Conservation (phyloP, 2,888 invertebrate genomes). For the Actias luna region DNA sequence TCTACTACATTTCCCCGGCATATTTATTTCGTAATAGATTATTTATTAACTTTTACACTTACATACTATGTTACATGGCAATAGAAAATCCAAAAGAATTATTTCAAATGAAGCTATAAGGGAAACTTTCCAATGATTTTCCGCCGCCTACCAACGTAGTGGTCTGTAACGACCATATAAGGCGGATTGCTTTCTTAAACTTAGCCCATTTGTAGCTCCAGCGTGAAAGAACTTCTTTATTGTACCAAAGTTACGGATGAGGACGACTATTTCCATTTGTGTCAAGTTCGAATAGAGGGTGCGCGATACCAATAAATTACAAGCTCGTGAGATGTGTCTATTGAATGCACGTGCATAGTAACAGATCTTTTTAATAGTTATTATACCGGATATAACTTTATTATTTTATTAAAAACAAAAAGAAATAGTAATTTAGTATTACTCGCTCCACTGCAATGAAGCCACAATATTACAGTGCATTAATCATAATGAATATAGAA, state of each 20-base stretch:
- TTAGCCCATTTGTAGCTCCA: slow-evolving; percentile 76
- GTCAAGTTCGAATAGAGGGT: slow-evolving; percentile 59
- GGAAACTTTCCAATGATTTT: slow-evolving; percentile 72
- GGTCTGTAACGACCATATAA: slow-evolving; percentile 78
- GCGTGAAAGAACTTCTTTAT: slow-evolving; percentile 74
- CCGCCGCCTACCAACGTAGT: slow-evolving; percentile 65
- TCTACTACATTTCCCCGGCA: slow-evolving; percentile 41
- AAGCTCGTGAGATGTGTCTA: slow-evolving; percentile 35
- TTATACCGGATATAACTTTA: not conserved
- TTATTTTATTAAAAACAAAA: not conserved
- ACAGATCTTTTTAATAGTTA: not conserved
- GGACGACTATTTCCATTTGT: slow-evolving; percentile 73
- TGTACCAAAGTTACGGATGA: slow-evolving; percentile 71
- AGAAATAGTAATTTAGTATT: not conserved
- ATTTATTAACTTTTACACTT: slow-evolving; percentile 40
- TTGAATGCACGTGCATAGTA: not conserved
- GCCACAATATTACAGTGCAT: slow-evolving; percentile 18
- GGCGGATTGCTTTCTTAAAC: slow-evolving; percentile 80
- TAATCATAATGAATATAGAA: slow-evolving; percentile 11
- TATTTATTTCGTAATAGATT: slow-evolving; percentile 44
- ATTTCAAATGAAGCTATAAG: slow-evolving; percentile 67
- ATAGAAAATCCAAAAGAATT: slow-evolving; percentile 54
- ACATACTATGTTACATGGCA: slow-evolving; percentile 38
- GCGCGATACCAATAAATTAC: slow-evolving; percentile 58
- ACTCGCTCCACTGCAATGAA: slow-evolving; percentile 12